Conservation (phyloP, 2,113 vertebrate species). For the Otus sunia region DNA sequence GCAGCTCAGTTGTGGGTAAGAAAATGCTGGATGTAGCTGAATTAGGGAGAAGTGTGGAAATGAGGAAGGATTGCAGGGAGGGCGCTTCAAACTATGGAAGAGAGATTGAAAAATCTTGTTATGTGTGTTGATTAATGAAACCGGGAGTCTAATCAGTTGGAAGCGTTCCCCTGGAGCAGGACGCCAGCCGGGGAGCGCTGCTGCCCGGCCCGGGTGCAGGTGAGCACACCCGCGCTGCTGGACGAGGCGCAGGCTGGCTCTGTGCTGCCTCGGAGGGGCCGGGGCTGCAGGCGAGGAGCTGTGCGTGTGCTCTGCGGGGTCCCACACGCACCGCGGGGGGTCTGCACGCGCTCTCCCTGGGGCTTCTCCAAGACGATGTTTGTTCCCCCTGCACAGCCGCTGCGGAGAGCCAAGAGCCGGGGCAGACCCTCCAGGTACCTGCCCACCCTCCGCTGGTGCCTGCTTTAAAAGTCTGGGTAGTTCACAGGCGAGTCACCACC, state of each 20-base stretch:
- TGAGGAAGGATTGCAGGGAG: not conserved
- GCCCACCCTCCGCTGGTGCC: not conserved
- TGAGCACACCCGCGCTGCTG: not conserved
- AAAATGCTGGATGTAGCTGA: not conserved
- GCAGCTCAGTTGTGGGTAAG: not conserved
- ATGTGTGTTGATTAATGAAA: not conserved
- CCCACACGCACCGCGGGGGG: fast-evolving
- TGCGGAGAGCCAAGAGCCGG: not conserved
- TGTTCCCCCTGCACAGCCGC: not conserved
- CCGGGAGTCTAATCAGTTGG: not conserved
- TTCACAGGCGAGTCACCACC: not conserved
- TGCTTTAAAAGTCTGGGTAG: not conserved
- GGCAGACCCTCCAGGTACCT: not conserved
- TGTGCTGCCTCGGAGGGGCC: not conserved
- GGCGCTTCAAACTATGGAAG: not conserved
- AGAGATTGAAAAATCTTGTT: not conserved
- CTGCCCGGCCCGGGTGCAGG: not conserved
- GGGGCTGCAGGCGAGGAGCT: not conserved
- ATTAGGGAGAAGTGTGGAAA: not conserved
- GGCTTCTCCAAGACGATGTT: fast-evolving
- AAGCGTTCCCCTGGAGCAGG: not conserved
- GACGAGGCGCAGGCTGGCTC: fast-evolving
- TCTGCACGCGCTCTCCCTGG: fast-evolving
- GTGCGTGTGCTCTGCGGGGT: not conserved
- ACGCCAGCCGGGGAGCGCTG: not conserved